Conservation (phyloP, 2,113 vertebrate species). For the Vulpes ferrilata region DNA sequence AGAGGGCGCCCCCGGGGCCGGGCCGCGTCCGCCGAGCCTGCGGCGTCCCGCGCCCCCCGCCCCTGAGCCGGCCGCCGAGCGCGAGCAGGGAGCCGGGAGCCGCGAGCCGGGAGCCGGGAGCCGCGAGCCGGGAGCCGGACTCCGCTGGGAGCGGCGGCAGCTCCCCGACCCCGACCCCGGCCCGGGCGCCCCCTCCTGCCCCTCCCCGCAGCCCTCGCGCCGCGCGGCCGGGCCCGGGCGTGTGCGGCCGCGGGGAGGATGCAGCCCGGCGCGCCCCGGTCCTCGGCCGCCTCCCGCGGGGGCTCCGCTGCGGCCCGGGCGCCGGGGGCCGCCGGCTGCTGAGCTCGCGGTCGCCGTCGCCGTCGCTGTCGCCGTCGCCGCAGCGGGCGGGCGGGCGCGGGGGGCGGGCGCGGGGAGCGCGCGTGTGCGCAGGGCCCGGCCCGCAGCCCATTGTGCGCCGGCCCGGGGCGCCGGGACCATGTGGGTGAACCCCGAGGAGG, state of each 20-base stretch:
- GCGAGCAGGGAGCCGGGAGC: no score
- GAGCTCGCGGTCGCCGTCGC: not conserved
- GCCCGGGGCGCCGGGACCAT: slow-evolving; percentile 85
- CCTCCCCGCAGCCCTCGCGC: not conserved
- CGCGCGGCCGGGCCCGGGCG: slow-evolving; percentile 4
- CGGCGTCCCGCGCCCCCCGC: no score
- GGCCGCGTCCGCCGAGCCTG: no score
- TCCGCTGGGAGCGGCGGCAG: no score
- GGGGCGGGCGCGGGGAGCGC: slow-evolving; percentile 5
- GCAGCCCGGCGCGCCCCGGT: slow-evolving; percentile 27
- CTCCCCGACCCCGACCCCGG: no score
- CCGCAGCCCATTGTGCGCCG: slow-evolving; percentile 64
- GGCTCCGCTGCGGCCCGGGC: slow-evolving; percentile 14
- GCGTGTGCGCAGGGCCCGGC: slow-evolving; percentile 27
- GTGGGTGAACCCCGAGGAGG: slow-evolving; percentile 99
- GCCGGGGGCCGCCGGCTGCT: slow-evolving; percentile 11
- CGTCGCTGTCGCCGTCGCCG: not conserved
- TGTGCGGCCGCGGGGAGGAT: slow-evolving; percentile 66
- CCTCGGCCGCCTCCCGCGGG: slow-evolving; percentile 22
- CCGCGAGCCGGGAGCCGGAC: no score
- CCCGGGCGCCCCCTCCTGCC: not conserved
- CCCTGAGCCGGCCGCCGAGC: no score
- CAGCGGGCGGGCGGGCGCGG: not conserved
- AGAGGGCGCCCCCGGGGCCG: no score
- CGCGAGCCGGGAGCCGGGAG: no score